Conservation (phyloP, 2,797 vertebrate genomes). For the Amblyopsis hoosieri region DNA sequence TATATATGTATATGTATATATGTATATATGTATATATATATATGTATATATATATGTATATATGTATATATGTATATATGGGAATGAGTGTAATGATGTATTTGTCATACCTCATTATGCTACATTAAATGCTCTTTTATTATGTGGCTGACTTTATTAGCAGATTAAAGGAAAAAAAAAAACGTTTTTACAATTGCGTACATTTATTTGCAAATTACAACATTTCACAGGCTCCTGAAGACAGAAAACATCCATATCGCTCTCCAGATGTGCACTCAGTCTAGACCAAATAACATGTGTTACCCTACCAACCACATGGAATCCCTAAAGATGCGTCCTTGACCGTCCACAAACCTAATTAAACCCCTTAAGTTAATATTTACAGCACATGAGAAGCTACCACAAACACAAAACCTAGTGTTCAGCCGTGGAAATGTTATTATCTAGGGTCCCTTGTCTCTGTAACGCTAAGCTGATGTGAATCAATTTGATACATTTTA, state of each 20-base stretch:
- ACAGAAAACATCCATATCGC: slow-evolving; percentile 2
- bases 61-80: no score
- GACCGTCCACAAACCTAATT: background rate
- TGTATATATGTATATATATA: no score
- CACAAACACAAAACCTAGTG: background rate
- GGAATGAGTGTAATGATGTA: no score
- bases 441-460: background rate
- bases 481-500: background rate
- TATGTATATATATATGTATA: no score
- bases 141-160: no score
- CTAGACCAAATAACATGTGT: slow-evolving; percentile 18
- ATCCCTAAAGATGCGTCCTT: slow-evolving; percentile 20
- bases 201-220: background rate
- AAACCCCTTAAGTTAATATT: no score
- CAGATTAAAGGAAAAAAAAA: no score
- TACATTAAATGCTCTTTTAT: no score
- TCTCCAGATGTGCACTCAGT: slow-evolving; percentile 15
- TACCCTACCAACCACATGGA: background rate
- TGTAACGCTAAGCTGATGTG: background rate
- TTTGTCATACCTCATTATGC: no score
- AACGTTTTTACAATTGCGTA: no score
- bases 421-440: background rate
- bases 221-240: slow-evolving; percentile 7
- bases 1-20: no score
- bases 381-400: no score